phyloP scores from a whole-genome alignment of 2,113 vertebrate species.

The Setophaga coronata region DNA sequence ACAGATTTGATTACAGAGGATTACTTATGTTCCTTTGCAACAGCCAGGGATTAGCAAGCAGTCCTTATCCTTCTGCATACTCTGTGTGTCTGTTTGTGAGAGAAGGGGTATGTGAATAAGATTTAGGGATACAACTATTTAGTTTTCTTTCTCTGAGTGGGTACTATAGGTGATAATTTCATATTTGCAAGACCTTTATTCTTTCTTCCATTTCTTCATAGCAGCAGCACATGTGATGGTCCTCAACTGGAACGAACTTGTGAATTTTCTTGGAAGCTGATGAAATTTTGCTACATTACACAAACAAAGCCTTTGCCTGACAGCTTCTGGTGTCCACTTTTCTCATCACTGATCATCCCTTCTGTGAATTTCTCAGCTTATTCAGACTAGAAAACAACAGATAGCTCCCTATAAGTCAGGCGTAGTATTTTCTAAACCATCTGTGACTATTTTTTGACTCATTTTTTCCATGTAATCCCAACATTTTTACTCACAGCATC shows the following conservation, averaged over 20 bases:
- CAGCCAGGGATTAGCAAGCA: not conserved
- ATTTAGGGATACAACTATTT: not conserved
- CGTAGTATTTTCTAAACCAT: not conserved
- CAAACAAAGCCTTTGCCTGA: not conserved
- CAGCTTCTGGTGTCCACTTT: not conserved
- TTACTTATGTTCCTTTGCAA: slow-evolving; percentile 26
- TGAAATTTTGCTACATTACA: not conserved
- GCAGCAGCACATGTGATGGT: not conserved
- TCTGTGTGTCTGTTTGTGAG: not conserved
- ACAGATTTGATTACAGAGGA: slow-evolving; percentile 30
- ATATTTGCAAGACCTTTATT: not conserved
- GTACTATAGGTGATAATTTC: not conserved
- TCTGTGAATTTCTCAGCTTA: not conserved
- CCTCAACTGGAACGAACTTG: not conserved
- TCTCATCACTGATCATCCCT: not conserved
- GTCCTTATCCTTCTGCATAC: not conserved
- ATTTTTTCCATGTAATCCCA: not conserved
- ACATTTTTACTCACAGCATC: not conserved
- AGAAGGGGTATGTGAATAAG: not conserved
- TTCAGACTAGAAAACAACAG: not conserved
- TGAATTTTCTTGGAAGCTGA: not conserved
- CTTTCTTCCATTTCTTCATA: not conserved
- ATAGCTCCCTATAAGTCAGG: not conserved
- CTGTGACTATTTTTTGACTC: slow-evolving; percentile 24
- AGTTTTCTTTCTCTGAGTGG: not conserved